Base-by-base conservation (phyloP, 2,888 invertebrate species). In the Amiota communis region DNA sequence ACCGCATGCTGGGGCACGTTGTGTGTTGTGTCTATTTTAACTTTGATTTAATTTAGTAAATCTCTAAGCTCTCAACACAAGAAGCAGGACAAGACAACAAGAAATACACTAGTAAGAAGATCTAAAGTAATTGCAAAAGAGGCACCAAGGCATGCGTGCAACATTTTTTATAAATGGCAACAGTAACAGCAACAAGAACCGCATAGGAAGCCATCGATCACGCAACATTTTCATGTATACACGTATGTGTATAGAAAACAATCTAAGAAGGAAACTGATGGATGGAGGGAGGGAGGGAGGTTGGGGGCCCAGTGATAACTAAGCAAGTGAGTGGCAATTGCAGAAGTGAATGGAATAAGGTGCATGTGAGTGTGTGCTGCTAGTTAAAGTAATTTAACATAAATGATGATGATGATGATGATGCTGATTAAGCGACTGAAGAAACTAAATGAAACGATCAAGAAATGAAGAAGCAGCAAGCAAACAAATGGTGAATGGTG, bases 31-130 rank as follows among this genome's bases (percentile, higher is more conserved):
- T 59, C 53, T 53, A n/a, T 53, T 53, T 53, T 11, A 83, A 85
- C 81, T 86, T 84, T 83, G 83, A 83, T 83, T 83, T 83, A 86
- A 83, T 83, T 83, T 83, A 15, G 9, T 20, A 3, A 3, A n/a
- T 12, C 53, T 51, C 13, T 12, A 59, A 53, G 75, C 67, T 84
- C 82, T 85, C 85, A 85, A 78, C 59, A 15, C 0, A 17, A 17
- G 74, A 76, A 74, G 75, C 70, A 74, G 70, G 70, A 75, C 13
- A 47, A 71, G 13, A 67, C 70, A 57, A 53, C 48, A 17, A 68
- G 1, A 67, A 68, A 8, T 47, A 20, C 75, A 69, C 67, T 51
- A n/a, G 13, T 11, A 59, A 59, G 59, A 20, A 59, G 8, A 17
- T 11, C 17, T 59, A 15, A 59, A 59, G 15, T 59, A 6, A 36